Conservation (phyloP, 2,797 vertebrate species). For the Crenichthys baileyi region DNA sequence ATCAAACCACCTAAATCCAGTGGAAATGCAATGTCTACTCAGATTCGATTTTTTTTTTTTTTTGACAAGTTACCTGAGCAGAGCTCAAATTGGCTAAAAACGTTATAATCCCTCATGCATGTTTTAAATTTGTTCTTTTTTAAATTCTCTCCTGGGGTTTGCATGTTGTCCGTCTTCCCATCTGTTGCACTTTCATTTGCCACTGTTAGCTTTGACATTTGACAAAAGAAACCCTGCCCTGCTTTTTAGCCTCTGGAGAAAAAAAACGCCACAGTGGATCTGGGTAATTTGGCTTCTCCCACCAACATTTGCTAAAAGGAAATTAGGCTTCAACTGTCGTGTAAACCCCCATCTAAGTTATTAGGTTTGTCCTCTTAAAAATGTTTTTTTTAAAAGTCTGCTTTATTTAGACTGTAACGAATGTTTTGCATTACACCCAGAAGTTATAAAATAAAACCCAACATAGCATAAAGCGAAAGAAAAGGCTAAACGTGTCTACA, state of each 20-base stretch:
- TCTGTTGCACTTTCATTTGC: too few species aligned
- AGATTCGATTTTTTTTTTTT: too few species aligned
- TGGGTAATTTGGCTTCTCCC: neutral
- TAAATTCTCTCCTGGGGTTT: too few species aligned
- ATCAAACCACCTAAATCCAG: neutral
- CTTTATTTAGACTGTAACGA: neutral
- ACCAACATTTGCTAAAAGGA: neutral
- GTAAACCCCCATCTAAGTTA: neutral
- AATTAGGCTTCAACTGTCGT: neutral
- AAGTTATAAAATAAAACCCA: neutral
- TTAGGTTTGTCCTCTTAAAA: neutral
- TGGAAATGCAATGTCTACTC: neutral
- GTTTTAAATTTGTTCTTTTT: too few species aligned
- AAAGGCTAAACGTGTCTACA: neutral
- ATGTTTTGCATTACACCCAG: neutral
- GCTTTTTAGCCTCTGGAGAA: neutral
- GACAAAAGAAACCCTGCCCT: too few species aligned
- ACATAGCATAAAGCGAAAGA: neutral
- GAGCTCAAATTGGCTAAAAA: too few species aligned
- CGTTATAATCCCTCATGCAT: too few species aligned
- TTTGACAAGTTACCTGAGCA: too few species aligned
- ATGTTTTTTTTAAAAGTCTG: neutral
- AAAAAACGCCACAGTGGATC: neutral
- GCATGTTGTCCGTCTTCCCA: too few species aligned
- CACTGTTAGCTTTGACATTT: too few species aligned